phyloP scores from a whole-genome alignment of 2,797 vertebrate genomes.

The Myotis vivesi region DNA sequence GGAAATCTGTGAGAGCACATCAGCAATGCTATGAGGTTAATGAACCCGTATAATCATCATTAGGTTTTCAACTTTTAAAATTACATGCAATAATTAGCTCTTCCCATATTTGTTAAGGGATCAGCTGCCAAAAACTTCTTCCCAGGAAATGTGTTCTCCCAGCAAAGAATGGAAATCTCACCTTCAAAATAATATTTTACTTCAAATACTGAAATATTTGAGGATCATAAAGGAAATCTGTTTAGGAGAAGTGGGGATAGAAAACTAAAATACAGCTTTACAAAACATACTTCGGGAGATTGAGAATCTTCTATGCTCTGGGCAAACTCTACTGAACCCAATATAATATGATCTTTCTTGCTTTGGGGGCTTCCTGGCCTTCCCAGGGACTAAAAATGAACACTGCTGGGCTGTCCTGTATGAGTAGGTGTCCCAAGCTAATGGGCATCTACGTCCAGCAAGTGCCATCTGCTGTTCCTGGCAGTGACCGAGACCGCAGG shows the following conservation, averaged over 20 bases:
- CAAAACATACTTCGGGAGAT: neutral
- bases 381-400: neutral
- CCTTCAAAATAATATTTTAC: conserved; percentile 11
- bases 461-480: conserved; percentile 61
- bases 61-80: conserved; percentile 31
- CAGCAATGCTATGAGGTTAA: neutral
- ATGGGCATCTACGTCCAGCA: neutral
- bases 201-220: conserved; percentile 12
- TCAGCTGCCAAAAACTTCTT: neutral
- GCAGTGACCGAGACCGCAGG: neutral
- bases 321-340: neutral
- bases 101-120: conserved; percentile 9
- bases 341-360: neutral
- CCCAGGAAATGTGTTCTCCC: neutral
- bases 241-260: neutral
- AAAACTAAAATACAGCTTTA: conserved; percentile 9
- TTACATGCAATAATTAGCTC: neutral
- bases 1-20: neutral
- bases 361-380: neutral
- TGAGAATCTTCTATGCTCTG: neutral
- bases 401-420: neutral
- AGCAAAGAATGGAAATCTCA: conserved; percentile 10
- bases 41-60: neutral
- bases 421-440: neutral
- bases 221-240: neutral